Evolutionary conservation across 2,888 invertebrate species (phyloP).

Genomic region (Hemistola chrysoprasaria): DNA sequence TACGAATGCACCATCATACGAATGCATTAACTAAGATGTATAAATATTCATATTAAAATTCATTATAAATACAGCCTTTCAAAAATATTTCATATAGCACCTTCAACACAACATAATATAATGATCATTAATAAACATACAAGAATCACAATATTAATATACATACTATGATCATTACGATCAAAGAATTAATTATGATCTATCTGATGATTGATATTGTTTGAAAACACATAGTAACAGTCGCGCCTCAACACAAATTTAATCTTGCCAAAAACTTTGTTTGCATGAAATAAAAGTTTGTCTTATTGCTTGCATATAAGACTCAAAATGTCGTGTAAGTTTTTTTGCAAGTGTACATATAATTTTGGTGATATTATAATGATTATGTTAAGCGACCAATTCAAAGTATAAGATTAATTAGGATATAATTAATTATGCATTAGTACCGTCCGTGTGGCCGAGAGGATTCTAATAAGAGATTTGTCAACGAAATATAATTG

Average conservation of each 20-base stretch:
- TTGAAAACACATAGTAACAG: conserved; percentile 16
- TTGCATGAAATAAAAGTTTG: neutral
- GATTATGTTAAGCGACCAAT: conserved; percentile 50
- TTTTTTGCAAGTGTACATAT: conserved; percentile 6
- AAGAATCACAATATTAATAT: conserved; percentile 7
- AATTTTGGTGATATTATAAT: conserved; percentile 27
- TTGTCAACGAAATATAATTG: conserved; percentile 60
- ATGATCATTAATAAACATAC: conserved; percentile 10
- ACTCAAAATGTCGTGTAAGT: conserved; percentile 1
- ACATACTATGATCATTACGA: conserved; percentile 16
- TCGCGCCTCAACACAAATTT: conserved; percentile 3
- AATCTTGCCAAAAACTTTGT: neutral
- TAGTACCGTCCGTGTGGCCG: conserved; percentile 63
- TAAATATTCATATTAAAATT: no score
- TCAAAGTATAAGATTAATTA: conserved; percentile 55
- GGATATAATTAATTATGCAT: conserved; percentile 66
- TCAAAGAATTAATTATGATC: conserved; percentile 15
- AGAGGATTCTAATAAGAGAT: conserved; percentile 61
- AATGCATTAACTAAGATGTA: no score
- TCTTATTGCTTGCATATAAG: conserved; percentile 11
- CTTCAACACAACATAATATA: conserved; percentile 2
- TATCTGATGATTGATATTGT: conserved; percentile 20
- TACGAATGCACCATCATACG: no score
- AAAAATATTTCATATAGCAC: neutral
- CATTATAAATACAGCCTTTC: no score